A percentile compares a stretch with the other conserved stretches of the same genome.
phyloP scores from a whole-genome alignment of 2,797 vertebrate species.

The Lycodopsis pacificus region DNA sequence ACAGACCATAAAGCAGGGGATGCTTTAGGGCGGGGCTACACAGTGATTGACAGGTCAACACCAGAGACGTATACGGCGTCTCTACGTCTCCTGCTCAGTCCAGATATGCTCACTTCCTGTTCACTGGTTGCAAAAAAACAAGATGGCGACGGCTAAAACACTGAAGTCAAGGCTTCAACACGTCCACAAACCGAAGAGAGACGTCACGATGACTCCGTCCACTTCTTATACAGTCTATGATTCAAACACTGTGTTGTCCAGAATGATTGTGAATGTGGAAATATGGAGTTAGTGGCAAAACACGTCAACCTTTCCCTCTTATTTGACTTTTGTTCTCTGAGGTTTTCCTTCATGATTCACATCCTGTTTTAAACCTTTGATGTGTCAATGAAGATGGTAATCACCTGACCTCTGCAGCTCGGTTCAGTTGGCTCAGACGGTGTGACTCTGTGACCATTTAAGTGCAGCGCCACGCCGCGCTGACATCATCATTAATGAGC shows the following conservation, averaged over 20 bases:
- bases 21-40: too few relatives aligned
- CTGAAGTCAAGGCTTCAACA: too few relatives aligned
- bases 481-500: conserved; percentile 56
- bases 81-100: too few relatives aligned
- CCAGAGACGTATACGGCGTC: too few relatives aligned
- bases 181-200: too few relatives aligned
- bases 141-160: too few relatives aligned
- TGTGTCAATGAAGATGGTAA: conserved; percentile 51
- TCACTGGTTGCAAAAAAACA: too few relatives aligned
- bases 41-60: too few relatives aligned
- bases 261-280: neutral
- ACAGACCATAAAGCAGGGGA: too few relatives aligned
- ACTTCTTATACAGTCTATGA: too few relatives aligned
- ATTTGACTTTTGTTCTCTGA: conserved; percentile 4
- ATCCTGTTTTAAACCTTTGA: conserved; percentile 21
- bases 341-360: conserved; percentile 13
- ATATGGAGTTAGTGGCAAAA: neutral
- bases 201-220: too few relatives aligned
- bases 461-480: conserved; percentile 27
- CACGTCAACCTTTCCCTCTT: neutral
- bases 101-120: too few relatives aligned
- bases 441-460: conserved; percentile 32
- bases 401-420: conserved; percentile 53
- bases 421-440: conserved; percentile 16
- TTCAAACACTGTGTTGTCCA: neutral